These are phyloP conservation scores for Drosophila conformis DNA, from an alignment of 2,888 invertebrate genomes.

Conservation along the genomic window DNA sequence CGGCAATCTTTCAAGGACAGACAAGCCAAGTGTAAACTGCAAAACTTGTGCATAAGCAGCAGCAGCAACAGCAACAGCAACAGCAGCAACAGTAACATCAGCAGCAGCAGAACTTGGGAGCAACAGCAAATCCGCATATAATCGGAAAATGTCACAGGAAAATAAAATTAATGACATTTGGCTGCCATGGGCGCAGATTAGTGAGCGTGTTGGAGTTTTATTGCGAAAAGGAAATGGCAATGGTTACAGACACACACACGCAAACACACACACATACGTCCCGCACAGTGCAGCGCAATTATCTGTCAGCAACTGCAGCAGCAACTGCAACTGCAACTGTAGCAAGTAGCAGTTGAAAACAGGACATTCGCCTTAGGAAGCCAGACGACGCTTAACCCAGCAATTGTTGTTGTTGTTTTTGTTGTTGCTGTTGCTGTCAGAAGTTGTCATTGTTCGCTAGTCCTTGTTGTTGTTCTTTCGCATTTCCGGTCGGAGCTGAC, in stretches of 20 bases:
- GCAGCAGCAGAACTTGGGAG: conserved; percentile 10
- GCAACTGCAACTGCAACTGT: conserved; percentile 14
- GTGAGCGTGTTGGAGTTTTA: conserved; percentile 74
- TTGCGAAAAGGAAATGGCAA: conserved; percentile 74
- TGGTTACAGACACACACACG: conserved; percentile 67
- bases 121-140: conserved; percentile 69
- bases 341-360: conserved; percentile 31
- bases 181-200: conserved; percentile 69
- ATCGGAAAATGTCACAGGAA: conserved; percentile 75
- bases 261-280: conserved; percentile 17
- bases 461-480: conserved; percentile 50
- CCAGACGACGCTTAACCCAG: conserved; percentile 44
- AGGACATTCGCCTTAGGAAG: conserved; percentile 67
- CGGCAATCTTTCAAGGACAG: conserved; percentile 72
- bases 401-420: conserved; percentile 20
- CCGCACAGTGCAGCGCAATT: conserved; percentile 68
- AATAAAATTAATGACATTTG: conserved; percentile 77
- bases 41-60: conserved; percentile 49
- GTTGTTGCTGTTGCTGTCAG: conserved; percentile 67
- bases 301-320: conserved; percentile 57
- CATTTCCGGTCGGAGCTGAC: conserved; percentile 69
- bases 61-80: neutral
- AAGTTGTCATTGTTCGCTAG: conserved; percentile 77
- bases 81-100: neutral
- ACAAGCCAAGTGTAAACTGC: conserved; percentile 69